Percentiles rank a stretch among this genome's conserved stretches.
Evolutionary conservation across 2,113 vertebrate species (phyloP).

Genomic region (Psephotus haematonotus): DNA sequence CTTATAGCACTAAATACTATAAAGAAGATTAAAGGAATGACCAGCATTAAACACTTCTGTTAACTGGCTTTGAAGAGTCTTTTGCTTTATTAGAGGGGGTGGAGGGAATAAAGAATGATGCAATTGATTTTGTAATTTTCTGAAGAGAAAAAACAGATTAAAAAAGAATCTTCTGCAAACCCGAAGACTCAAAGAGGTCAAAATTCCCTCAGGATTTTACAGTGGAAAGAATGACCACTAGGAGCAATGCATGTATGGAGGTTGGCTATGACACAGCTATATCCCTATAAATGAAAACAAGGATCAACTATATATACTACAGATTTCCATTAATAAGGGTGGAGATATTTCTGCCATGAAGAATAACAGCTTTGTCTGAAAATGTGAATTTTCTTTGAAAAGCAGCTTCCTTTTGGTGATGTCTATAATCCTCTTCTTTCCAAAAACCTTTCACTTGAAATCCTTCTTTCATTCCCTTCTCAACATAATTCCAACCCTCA

Average conservation of each 20-base stretch:
- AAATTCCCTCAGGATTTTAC: neutral
- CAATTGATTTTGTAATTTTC: neutral
- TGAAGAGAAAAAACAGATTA: neutral
- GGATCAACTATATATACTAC: neutral
- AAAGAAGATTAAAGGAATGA: neutral
- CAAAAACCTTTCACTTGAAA: neutral
- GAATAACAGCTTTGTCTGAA: neutral
- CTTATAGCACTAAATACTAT: neutral
- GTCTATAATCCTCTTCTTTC: neutral
- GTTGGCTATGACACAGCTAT: neutral
- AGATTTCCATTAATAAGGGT: neutral
- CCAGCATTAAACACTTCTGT: neutral
- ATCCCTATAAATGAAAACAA: neutral
- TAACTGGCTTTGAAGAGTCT: neutral
- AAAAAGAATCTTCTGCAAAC: neutral
- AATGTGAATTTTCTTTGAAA: neutral
- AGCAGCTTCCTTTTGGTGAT: neutral
- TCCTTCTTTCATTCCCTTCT: neutral
- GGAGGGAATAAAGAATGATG: neutral
- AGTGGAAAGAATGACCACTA: neutral
- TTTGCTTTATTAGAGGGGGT: neutral
- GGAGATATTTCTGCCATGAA: neutral
- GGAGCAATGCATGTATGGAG: neutral
- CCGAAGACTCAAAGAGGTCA: neutral
- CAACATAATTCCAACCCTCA: neutral